These are phyloP conservation scores for Amazona vittata DNA, from an alignment of 2,113 vertebrate genomes.

Conservation along the genomic window DNA sequence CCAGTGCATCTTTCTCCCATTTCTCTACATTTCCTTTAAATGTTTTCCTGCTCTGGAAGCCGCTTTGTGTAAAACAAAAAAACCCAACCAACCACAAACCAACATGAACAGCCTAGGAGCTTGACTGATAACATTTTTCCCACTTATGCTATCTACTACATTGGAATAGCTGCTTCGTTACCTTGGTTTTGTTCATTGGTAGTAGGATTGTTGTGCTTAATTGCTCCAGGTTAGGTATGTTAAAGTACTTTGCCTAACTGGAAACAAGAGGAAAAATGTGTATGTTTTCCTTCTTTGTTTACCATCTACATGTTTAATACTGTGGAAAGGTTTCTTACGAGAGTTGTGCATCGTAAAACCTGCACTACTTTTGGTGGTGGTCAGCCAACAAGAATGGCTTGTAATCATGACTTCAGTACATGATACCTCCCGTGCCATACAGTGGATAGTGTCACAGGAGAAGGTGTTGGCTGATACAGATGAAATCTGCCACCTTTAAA, in stretches of 20 bases:
- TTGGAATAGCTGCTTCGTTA: background rate
- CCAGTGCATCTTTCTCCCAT: background rate
- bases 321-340: background rate
- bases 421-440: background rate
- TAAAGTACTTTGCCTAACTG: background rate
- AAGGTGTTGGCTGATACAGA: background rate
- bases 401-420: rapidly evolving
- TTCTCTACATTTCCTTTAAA: background rate
- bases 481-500: background rate
- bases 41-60: background rate
- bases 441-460: background rate
- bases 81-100: background rate
- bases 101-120: background rate
- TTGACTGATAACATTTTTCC: background rate
- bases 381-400: background rate
- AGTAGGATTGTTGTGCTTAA: background rate
- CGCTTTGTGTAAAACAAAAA: background rate
- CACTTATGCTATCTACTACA: background rate
- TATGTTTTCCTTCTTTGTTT: background rate
- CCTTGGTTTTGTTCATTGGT: background rate
- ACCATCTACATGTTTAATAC: background rate
- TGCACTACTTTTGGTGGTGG: rapidly evolving
- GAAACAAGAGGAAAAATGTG: background rate
- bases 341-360: background rate
- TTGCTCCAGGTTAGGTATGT: background rate